Conservation (phyloP, 2,797 vertebrate species). For the Lepilemur ruficaudatus region DNA sequence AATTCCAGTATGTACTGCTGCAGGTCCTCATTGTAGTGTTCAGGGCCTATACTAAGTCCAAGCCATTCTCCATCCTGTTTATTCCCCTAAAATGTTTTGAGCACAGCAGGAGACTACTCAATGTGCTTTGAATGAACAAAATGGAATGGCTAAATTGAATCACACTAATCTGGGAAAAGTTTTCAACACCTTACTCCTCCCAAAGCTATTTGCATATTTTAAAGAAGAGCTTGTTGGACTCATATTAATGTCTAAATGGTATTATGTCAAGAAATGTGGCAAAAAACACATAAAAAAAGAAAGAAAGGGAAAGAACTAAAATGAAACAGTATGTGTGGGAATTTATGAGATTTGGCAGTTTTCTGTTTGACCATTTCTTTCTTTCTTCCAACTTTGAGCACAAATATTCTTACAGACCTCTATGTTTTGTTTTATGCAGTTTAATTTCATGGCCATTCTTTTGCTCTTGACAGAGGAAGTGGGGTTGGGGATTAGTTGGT, state of each 20-base stretch:
- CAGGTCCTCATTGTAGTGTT: background rate
- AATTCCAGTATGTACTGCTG: too few species aligned
- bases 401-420: background rate
- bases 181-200: background rate
- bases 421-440: background rate
- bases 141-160: background rate
- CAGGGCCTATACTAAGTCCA: background rate
- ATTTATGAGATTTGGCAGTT: background rate
- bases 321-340: background rate
- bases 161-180: background rate
- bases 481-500: background rate
- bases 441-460: background rate
- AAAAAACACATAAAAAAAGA: background rate
- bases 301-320: background rate
- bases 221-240: background rate
- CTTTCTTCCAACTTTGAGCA: background rate
- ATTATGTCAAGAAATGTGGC: background rate
- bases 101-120: background rate
- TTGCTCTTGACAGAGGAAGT: background rate
- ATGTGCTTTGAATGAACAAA: background rate
- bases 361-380: background rate
- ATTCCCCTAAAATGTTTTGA: background rate
- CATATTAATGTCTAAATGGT: background rate
- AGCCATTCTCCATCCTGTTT: background rate
- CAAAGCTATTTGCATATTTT: background rate